Percentiles rank a stretch among this genome's conserved stretches.
Conservation (phyloP, 2,113 vertebrate species). For the Podarcis raffonei region DNA sequence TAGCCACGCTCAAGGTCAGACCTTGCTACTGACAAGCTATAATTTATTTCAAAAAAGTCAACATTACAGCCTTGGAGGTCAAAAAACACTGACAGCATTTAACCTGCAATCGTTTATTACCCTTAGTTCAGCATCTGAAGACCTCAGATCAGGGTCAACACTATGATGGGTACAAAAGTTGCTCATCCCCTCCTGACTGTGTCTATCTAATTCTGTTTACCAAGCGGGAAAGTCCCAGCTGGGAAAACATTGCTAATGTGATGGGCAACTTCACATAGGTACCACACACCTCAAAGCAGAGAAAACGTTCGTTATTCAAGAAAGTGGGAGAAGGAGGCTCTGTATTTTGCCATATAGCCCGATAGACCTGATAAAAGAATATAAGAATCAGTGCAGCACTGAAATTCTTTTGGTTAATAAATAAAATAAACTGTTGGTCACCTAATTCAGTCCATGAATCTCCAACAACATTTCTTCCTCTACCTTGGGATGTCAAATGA, state of each 20-base stretch:
- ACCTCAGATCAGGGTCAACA: background rate
- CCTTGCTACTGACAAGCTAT: background rate
- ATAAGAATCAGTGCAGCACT: no score
- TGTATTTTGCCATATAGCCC: no score
- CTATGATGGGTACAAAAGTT: background rate
- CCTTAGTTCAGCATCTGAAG: constrained; percentile 14
- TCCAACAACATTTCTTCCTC: no score
- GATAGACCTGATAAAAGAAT: no score
- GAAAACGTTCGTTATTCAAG: background rate
- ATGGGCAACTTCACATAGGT: background rate
- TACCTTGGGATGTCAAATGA: no score
- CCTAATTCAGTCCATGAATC: no score
- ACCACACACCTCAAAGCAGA: background rate
- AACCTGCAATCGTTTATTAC: background rate
- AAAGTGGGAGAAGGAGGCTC: background rate
- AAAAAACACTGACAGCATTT: constrained; percentile 14
- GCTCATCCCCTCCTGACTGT: background rate
- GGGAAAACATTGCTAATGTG: constrained; percentile 19
- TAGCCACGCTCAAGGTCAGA: constrained; percentile 15
- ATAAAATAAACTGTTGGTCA: no score
- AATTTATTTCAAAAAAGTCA: constrained; percentile 32
- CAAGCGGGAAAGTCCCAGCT: background rate
- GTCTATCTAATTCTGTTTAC: background rate
- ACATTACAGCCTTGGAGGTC: background rate
- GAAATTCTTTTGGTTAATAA: no score